Conservation (phyloP, 1,140 invertebrate genomes). For the Drosophila bifasciata region DNA sequence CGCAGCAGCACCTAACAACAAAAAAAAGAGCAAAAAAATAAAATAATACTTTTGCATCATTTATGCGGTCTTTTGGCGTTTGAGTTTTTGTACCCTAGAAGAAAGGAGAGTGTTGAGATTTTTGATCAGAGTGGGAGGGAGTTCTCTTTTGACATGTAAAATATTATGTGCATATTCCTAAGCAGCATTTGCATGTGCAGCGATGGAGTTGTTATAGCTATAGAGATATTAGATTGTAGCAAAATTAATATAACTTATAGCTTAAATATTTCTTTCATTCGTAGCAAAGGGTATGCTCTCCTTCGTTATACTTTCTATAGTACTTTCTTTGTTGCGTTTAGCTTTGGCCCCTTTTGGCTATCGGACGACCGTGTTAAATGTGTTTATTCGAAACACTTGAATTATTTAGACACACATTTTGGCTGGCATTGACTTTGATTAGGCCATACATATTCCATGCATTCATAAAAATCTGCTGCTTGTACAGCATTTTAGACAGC, state of each 20-base stretch:
- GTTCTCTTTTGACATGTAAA: no score
- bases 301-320: constrained; percentile 14
- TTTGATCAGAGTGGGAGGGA: no score
- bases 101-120: no score
- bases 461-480: constrained; percentile 78
- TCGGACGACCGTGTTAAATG: constrained; percentile 59
- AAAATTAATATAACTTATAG: no score
- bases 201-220: no score
- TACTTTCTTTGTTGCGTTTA: constrained; percentile 9
- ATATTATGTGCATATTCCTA: no score
- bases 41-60: constrained; percentile 78
- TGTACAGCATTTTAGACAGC: constrained; percentile 58
- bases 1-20: neutral
- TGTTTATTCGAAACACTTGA: constrained; percentile 69
- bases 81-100: constrained; percentile 26
- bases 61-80: constrained; percentile 75
- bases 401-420: constrained; percentile 71
- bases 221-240: no score
- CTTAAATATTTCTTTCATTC: no score
- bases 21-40: constrained; percentile 23
- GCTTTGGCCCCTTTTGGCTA: constrained; percentile 44
- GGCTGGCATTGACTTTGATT: constrained; percentile 51
- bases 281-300: neutral
- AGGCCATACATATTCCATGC: constrained; percentile 73
- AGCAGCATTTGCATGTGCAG: no score